Base-by-base conservation (phyloP, 2,797 vertebrate species). In the Sebastes aleutianus region DNA sequence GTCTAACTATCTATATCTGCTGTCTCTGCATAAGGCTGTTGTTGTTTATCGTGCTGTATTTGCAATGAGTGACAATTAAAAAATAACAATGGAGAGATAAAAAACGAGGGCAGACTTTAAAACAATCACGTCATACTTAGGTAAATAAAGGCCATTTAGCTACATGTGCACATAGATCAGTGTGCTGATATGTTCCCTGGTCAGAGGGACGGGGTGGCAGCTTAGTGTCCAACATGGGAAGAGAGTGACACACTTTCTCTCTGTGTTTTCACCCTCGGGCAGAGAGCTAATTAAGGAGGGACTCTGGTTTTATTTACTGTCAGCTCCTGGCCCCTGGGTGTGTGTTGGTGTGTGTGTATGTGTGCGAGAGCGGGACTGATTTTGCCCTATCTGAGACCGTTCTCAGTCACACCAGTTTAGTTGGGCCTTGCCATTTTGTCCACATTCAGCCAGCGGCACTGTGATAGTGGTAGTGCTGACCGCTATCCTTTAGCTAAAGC, bases 281-380 rank as follows among this genome's bases (percentile, higher is more conserved):
- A 79, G 64, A 79, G 85, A 91, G 91, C 92, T 95, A 95, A 95
- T 95, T 94, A 95, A 92, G 92, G 83, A 91, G 80, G 87, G 86
- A 91, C 88, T 90, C 83, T 94, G 84, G 88, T 91, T 95, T 90
- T 95, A 93, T 94, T 93, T 93, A 93, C 93, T 94, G 93, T 91
- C 93, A 93, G 91, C 89, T 88, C 74, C 78, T 87, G 89, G 90
- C 90, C 88, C 66, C 81, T 89, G 91, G 82, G 83, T 88, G 64
- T 84, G 72, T 85, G 78, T 85, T 80, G 80, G 66, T 58, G 65
- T 78, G 79, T 74, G 73, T 50, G 47, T 50, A 20, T 50, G 18
- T 50, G 47, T 20, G 47, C 3, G 54, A 70, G 43, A 65, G 74
- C 18, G 20, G 77, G 79, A 65, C 77, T 84, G 75, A 86, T 88